phyloP scores from a whole-genome alignment of 2,113 vertebrate species.

The Oplegnathus fasciatus region DNA sequence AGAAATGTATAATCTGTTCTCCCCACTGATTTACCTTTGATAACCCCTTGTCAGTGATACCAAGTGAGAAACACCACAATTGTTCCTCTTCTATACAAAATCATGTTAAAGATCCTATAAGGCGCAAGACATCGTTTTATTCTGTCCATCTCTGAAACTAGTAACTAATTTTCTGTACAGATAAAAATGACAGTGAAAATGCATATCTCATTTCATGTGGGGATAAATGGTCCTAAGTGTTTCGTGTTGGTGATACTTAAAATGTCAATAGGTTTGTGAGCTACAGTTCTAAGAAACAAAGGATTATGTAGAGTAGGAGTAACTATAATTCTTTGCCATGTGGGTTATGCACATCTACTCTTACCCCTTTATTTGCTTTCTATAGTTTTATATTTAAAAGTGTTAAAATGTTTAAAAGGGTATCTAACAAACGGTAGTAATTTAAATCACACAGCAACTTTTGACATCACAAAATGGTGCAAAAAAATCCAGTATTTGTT shows the following conservation, averaged over 20 bases:
- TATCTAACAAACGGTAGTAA: background rate
- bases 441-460: background rate
- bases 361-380: background rate
- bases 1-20: conserved; percentile 39
- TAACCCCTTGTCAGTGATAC: conserved; percentile 11
- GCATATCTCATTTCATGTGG: conserved; percentile 8
- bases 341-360: background rate
- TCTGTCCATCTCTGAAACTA: background rate
- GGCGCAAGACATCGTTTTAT: background rate
- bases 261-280: conserved; percentile 18
- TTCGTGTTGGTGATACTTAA: conserved; percentile 19
- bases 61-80: conserved; percentile 13
- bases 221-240: conserved; percentile 21
- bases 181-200: conserved; percentile 17
- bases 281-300: background rate
- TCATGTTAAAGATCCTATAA: background rate
- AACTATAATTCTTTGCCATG: background rate
- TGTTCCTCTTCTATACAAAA: background rate
- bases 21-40: conserved; percentile 43
- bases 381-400: background rate
- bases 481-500: too few species aligned
- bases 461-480: background rate
- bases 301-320: background rate
- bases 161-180: background rate
- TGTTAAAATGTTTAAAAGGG: background rate